phyloP scores from a whole-genome alignment of 2,888 invertebrate genomes.

The Eupithecia subumbrata region DNA sequence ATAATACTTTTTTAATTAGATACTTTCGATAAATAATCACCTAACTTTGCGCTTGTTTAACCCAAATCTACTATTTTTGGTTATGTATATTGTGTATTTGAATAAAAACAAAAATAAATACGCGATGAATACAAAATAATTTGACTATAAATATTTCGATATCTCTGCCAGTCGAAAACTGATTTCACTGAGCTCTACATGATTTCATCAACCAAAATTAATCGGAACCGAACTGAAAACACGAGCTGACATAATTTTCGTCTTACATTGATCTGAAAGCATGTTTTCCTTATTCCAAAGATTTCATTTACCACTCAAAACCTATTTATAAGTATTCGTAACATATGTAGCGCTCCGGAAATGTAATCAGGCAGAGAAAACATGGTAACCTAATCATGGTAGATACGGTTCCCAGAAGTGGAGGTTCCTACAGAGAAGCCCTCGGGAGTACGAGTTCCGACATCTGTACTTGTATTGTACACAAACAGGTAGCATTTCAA shows the following conservation, averaged over 20 bases:
- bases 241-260: not conserved
- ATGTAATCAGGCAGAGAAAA: conserved; percentile 28
- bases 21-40: no score
- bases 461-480: not conserved
- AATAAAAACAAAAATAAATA: not conserved
- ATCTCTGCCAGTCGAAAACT: not conserved
- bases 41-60: not conserved
- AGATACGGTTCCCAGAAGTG: conserved; percentile 5
- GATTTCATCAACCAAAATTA: not conserved
- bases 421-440: conserved; percentile 1
- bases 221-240: not conserved
- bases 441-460: not conserved
- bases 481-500: conserved; percentile 6
- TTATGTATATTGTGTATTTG: not conserved
- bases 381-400: conserved; percentile 27
- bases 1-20: no score
- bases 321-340: not conserved
- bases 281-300: not conserved
- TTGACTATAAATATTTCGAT: no score
- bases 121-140: not conserved
- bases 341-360: conserved; percentile 7
- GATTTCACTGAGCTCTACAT: not conserved
- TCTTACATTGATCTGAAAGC: not conserved
- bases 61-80: not conserved
- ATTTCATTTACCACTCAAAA: not conserved